Percentiles rank a stretch among this genome's conserved stretches.
Conservation (phyloP, 1,140 invertebrate genomes). For the Scaptodrosophila lebanonensis region DNA sequence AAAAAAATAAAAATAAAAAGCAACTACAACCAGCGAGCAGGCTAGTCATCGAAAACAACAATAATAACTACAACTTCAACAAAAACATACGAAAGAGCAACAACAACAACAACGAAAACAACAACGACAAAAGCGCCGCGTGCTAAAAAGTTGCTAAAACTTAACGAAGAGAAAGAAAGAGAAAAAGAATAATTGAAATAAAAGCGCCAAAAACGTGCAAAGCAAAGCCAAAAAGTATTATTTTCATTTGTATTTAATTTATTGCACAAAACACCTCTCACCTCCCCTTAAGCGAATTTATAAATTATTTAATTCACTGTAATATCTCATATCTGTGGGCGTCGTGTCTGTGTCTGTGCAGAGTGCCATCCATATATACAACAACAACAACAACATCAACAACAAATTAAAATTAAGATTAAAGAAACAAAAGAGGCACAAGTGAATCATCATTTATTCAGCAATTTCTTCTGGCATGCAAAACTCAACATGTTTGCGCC, state of each 20-base stretch:
- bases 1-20: conserved; percentile 29
- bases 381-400: conserved; percentile 26
- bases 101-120: conserved; percentile 29
- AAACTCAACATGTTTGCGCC: conserved; percentile 70
- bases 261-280: too few relatives aligned
- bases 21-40: conserved; percentile 26
- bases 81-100: not conserved
- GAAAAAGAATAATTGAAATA: too few relatives aligned
- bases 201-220: too few relatives aligned
- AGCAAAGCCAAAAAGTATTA: too few relatives aligned
- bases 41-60: conserved; percentile 39
- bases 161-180: too few relatives aligned
- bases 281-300: too few relatives aligned
- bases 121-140: conserved; percentile 33
- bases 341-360: too few relatives aligned
- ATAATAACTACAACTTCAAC: not conserved
- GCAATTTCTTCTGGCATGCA: conserved; percentile 32
- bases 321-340: too few relatives aligned
- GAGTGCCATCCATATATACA: too few relatives aligned
- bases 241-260: too few relatives aligned
- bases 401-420: conserved; percentile 38
- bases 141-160: too few relatives aligned
- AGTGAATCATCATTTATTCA: conserved; percentile 65
- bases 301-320: too few relatives aligned
- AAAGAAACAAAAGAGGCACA: conserved; percentile 27